A percentile compares a stretch with the other conserved stretches of the same genome.
Conservation (phyloP, 2,888 invertebrate species). For the Hemistola chrysoprasaria region DNA sequence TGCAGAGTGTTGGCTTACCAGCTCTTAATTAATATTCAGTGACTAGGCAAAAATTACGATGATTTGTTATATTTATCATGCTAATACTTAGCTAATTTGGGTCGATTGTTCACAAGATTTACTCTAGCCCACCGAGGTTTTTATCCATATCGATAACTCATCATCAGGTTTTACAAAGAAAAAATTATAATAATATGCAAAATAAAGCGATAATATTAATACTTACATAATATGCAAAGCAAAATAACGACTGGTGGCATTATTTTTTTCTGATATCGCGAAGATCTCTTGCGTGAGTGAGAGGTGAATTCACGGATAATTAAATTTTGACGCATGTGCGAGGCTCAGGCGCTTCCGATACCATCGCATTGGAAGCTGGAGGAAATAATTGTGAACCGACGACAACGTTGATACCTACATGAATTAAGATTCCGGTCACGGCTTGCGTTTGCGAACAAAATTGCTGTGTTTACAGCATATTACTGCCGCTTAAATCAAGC, state of each 20-base stretch:
- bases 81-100: constrained; percentile 46
- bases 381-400: constrained; percentile 55
- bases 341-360: constrained; percentile 48
- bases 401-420: constrained; percentile 38
- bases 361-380: too few relatives aligned
- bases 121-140: constrained; percentile 1
- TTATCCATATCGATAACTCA: too few relatives aligned
- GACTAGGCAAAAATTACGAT: constrained; percentile 56
- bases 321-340: constrained; percentile 59
- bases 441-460: constrained; percentile 37
- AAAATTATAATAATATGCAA: too few relatives aligned
- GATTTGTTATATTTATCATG: constrained; percentile 38
- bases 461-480: constrained; percentile 43
- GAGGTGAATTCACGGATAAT: constrained; percentile 65
- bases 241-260: constrained; percentile 8
- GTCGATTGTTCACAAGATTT: constrained; percentile 43
- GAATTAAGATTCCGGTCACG: constrained; percentile 54
- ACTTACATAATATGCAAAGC: too few relatives aligned
- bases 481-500: constrained; percentile 35
- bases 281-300: constrained; percentile 41
- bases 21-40: constrained; percentile 74
- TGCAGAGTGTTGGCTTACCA: constrained; percentile 36
- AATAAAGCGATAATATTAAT: too few relatives aligned
- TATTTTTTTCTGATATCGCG: constrained; percentile 21
- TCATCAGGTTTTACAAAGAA: too few relatives aligned